Percentiles rank a stretch among this genome's conserved stretches.
Conservation (phyloP, 2,888 invertebrate species). For the Mallateleia sp. region DNA sequence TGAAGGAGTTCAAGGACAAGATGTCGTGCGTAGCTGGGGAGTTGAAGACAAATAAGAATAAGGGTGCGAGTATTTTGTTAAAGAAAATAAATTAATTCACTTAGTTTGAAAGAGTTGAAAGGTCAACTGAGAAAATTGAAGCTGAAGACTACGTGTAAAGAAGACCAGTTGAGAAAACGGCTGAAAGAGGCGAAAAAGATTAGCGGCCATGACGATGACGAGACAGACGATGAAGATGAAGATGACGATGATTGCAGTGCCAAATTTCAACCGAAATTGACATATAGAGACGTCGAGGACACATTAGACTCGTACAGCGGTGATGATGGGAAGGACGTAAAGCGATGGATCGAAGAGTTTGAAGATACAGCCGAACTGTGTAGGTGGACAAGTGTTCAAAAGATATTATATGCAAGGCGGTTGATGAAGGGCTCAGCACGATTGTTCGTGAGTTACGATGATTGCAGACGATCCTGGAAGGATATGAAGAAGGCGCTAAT, state of each 20-base stretch:
- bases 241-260: background rate
- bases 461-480: background rate
- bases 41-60: slow-evolving; percentile 89
- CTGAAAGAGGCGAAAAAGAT: background rate
- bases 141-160: background rate
- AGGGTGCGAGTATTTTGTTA: slow-evolving; percentile 44
- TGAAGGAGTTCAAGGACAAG: slow-evolving; percentile 90
- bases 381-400: background rate
- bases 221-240: background rate
- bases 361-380: background rate
- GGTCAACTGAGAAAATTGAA: background rate
- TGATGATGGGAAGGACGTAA: background rate
- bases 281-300: background rate
- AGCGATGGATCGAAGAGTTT: background rate
- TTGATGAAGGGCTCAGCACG: background rate
- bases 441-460: background rate
- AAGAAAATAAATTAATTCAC: background rate
- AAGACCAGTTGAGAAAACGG: background rate
- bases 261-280: background rate
- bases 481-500: background rate
- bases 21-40: slow-evolving; percentile 92
- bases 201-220: background rate
- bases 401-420: background rate
- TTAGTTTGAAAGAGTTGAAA: background rate
- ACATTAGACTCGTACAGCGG: background rate